A percentile compares a stretch with the other conserved stretches of the same genome.
Evolutionary conservation across 2,113 vertebrate species (phyloP).

Genomic region (Percina caprodes): DNA sequence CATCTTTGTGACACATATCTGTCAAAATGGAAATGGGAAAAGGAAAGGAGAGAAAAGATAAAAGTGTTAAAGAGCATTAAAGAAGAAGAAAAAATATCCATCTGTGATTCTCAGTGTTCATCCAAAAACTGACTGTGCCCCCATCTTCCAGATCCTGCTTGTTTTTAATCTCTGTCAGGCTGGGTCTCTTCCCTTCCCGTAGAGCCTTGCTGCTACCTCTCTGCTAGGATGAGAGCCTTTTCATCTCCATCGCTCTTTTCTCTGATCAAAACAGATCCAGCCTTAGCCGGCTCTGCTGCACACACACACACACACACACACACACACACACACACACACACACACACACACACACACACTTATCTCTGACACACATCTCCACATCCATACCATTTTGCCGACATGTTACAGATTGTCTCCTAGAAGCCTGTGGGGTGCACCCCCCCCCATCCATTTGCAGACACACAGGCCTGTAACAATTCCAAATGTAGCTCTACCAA

Average conservation of each 20-base stretch:
- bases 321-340: slow-evolving; percentile 13
- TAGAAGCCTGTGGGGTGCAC: slow-evolving; percentile 5
- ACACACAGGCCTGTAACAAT: slow-evolving; percentile 3
- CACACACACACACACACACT: slow-evolving; percentile 15
- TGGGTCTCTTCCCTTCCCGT: slow-evolving; percentile 48
- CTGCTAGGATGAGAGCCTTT: slow-evolving; percentile 50
- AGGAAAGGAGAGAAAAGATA: slow-evolving; percentile 10
- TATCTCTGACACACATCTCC: slow-evolving; percentile 57
- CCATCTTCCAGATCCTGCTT: slow-evolving; percentile 35
- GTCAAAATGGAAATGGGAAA: slow-evolving; percentile 32
- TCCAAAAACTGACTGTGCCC: slow-evolving; percentile 39
- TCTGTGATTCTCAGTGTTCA: slow-evolving; percentile 53
- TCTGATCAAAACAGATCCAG: slow-evolving; percentile 70
- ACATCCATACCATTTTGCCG: slow-evolving; percentile 17
- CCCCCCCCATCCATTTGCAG: slow-evolving; percentile 19
- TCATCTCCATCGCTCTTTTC: slow-evolving; percentile 65
- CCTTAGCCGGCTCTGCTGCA: slow-evolving; percentile 31
- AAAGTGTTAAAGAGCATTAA: slow-evolving; percentile 27
- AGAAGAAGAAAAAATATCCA: slow-evolving; percentile 29
- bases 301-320: slow-evolving; percentile 8
- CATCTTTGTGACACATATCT: slow-evolving; percentile 99
- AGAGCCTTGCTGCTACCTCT: slow-evolving; percentile 50
- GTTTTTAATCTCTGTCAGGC: slow-evolving; percentile 60
- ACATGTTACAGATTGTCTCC: slow-evolving; percentile 36
- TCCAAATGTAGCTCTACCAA: too few relatives aligned